Percentiles rank a stretch among this genome's conserved stretches.
These are phyloP conservation scores for Acrocephalus kingi DNA, from an alignment of 2,113 vertebrate genomes.

Conservation along the genomic window DNA sequence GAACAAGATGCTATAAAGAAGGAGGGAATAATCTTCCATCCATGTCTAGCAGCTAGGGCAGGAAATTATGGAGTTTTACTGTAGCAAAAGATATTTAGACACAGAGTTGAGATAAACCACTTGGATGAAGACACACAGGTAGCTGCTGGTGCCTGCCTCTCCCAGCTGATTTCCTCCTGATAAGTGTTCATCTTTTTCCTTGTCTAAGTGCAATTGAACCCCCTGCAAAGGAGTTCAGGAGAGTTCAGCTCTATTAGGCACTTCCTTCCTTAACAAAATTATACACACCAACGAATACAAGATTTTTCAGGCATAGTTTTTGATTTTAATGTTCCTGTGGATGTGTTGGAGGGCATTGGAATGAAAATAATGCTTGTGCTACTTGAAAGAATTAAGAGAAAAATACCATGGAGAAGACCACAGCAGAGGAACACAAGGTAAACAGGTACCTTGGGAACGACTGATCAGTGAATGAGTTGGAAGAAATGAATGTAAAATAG, in stretches of 20 bases:
- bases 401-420: not conserved
- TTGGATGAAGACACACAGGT: not conserved
- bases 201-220: accelerated
- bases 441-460: not conserved
- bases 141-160: not conserved
- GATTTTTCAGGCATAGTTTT: not conserved
- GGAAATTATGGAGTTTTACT: not conserved
- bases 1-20: not conserved
- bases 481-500: not conserved
- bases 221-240: not conserved
- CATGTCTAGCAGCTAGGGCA: not conserved
- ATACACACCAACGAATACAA: not conserved
- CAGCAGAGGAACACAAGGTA: not conserved
- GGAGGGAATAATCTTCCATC: not conserved
- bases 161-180: not conserved
- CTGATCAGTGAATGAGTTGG: not conserved
- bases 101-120: not conserved
- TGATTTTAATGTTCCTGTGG: not conserved
- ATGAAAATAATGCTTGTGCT: not conserved
- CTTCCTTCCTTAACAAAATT: not conserved
- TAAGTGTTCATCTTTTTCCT: not conserved
- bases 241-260: not conserved
- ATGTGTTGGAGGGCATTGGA: not conserved
- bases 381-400: not conserved
- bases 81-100: not conserved